Conservation (phyloP, 2,113 vertebrate genomes). For the Catharus minimus region DNA sequence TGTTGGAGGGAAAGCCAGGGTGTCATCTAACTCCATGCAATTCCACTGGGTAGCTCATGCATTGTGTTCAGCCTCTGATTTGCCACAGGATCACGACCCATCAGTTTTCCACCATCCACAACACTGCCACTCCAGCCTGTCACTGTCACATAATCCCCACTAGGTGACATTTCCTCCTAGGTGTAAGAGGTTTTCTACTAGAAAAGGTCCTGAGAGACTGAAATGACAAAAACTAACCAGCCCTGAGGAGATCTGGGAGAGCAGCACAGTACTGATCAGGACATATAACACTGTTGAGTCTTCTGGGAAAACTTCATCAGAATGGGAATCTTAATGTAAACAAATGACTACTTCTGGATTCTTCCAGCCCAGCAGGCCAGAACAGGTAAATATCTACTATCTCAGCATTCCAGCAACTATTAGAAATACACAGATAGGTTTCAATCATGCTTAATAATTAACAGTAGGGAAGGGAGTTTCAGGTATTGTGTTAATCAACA, state of each 20-base stretch:
- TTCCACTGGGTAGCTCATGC: not conserved
- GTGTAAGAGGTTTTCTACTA: not conserved
- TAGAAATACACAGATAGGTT: slow-evolving; percentile 36
- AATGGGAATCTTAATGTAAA: not conserved
- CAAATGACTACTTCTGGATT: not conserved
- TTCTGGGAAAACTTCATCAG: not conserved
- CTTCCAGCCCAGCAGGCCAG: slow-evolving; percentile 14
- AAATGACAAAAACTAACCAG: not conserved
- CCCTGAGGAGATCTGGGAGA: not conserved
- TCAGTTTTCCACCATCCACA: not conserved
- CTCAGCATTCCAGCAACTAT: slow-evolving; percentile 29
- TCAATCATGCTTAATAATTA: slow-evolving; percentile 39
- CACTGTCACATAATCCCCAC: not conserved
- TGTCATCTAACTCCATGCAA: not conserved
- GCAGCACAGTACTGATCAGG: not conserved
- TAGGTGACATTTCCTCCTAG: not conserved
- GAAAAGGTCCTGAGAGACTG: not conserved
- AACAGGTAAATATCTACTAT: slow-evolving; percentile 41
- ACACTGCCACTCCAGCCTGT: not conserved
- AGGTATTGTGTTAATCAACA: slow-evolving; percentile 33
- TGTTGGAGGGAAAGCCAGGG: not conserved
- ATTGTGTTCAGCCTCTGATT: not conserved
- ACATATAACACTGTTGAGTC: not conserved
- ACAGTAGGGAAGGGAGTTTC: slow-evolving; percentile 13
- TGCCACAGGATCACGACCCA: not conserved